Evolutionary conservation across 2,113 vertebrate species (phyloP).

Genomic region (Microtus oregoni): DNA sequence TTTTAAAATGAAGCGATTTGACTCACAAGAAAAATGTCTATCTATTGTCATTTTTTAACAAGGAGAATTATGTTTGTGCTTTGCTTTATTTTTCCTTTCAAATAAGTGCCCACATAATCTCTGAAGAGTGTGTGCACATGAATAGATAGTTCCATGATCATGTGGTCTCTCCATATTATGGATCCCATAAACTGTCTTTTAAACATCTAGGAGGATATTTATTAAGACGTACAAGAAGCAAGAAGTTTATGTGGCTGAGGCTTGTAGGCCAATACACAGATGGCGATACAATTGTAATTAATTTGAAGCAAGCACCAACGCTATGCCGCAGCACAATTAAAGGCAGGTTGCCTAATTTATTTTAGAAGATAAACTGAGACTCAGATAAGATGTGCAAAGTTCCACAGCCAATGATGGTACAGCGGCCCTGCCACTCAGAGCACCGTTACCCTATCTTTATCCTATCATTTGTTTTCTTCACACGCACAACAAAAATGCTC

Average conservation of each 20-base stretch:
- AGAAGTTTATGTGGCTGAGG: not conserved
- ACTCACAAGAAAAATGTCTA: constrained; percentile 59
- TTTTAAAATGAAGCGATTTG: constrained; percentile 72
- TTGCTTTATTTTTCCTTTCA: constrained; percentile 49
- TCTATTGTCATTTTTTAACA: constrained; percentile 73
- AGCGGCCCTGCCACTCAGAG: not conserved
- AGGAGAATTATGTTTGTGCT: constrained; percentile 51
- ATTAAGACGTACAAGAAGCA: constrained; percentile 77
- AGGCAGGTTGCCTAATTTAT: not conserved
- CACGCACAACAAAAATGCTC: not conserved
- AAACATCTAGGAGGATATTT: constrained; percentile 73
- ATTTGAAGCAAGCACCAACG: constrained; percentile 20
- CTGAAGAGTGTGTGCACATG: not conserved
- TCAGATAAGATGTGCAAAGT: not conserved
- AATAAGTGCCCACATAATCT: constrained; percentile 52
- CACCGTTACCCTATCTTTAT: not conserved
- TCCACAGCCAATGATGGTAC: not conserved
- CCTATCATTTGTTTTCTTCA: not conserved
- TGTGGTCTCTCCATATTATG: constrained; percentile 36
- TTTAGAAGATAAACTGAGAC: constrained; percentile 37
- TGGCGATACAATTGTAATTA: not conserved
- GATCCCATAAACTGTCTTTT: constrained; percentile 70
- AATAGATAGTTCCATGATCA: not conserved
- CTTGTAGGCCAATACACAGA: not conserved
- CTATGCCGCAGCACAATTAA: not conserved